Base-by-base conservation (phyloP, 1,140 invertebrate species). In the Ceratosolen solmsi region DNA sequence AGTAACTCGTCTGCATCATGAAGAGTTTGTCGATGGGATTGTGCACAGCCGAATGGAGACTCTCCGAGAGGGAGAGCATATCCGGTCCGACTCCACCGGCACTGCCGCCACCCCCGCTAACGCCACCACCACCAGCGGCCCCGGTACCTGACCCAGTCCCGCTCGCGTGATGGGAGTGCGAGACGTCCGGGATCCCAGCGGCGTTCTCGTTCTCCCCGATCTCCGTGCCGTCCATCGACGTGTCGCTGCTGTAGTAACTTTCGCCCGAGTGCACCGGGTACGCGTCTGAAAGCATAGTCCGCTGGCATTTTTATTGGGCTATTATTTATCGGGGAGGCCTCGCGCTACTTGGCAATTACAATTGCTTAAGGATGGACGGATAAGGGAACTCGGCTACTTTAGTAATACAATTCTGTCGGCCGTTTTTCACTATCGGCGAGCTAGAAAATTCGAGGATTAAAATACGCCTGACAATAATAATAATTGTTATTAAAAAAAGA, bases 21-120 rank as follows among this genome's bases (percentile, higher is more conserved):
- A 98, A 99, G 68, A 99, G 94, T 92, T 98, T 98, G 91, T 99
- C 98, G 85, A 99, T 99, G 51, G 98, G 98, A 91, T 99, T 99
- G 87, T 95, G 91, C 87, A 96, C 94, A 20, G 94, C 92, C 54
- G 94, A 93, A 92, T 93, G 92, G 9, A 94, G 92, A 83, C 94
- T 94, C 49, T 95, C 92, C 88, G 88, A 93, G 87, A 90, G 91
- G 85, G 89, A 93, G 87, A 89, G 90, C 88, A 84, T 91, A 87
- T 86, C 94, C 49, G 93, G 89, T 80, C 93, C 93, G 75, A 92
- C 93, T 80, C 93, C 93, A 74, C 92, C 92, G 83, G 92, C 92
- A 76, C 87, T 85, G 17, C 86, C 87, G 51, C 88, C 89, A 13
- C 86, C 86, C 0, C 85, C 87, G 0, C 86, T 86, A 0, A 87